Evolutionary conservation across 37 sponge, comb jelly and placozoan genomes (phyloP).

Genomic region (Halichondria panicea): DNA sequence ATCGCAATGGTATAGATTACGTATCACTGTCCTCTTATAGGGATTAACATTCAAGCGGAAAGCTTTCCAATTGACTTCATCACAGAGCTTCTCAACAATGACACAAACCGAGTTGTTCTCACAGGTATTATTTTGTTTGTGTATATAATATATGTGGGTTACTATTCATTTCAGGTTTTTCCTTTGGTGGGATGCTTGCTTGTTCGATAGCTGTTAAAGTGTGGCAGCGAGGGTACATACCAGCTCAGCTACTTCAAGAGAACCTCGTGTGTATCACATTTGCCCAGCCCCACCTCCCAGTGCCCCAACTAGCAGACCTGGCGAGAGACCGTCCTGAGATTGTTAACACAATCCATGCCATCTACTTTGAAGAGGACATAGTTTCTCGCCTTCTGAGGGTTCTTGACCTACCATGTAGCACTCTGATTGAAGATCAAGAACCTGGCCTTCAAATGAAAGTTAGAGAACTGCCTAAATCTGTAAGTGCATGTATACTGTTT

Average conservation of each 20-base stretch:
- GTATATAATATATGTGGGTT: no score
- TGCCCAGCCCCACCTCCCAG: constrained; percentile 8
- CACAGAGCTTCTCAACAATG: constrained; percentile 27
- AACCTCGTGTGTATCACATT: constrained; percentile 6
- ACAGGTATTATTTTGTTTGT: no score
- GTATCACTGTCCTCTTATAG: no score
- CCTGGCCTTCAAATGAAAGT: neutral
- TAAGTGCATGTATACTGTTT: no score
- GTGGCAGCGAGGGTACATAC: neutral
- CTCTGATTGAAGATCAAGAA: no score
- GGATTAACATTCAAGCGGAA: constrained; percentile 11
- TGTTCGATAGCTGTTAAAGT: neutral
- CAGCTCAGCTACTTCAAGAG: neutral
- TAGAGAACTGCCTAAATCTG: neutral
- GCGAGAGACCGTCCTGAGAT: neutral
- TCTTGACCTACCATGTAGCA: neutral
- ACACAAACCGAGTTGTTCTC: constrained; percentile 18
- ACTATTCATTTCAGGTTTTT: constrained; percentile 1
- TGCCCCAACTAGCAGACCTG: neutral
- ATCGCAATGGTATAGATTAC: no score
- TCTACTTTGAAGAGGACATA: neutral
- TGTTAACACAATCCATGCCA: neutral
- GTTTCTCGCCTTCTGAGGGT: neutral
- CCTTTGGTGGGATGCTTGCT: constrained; percentile 15
- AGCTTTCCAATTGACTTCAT: constrained; percentile 32